A percentile compares a stretch with the other conserved stretches of the same genome.
Evolutionary conservation across 1,140 invertebrate species (phyloP).

Genomic region (Leptestheria dahalacensis): DNA sequence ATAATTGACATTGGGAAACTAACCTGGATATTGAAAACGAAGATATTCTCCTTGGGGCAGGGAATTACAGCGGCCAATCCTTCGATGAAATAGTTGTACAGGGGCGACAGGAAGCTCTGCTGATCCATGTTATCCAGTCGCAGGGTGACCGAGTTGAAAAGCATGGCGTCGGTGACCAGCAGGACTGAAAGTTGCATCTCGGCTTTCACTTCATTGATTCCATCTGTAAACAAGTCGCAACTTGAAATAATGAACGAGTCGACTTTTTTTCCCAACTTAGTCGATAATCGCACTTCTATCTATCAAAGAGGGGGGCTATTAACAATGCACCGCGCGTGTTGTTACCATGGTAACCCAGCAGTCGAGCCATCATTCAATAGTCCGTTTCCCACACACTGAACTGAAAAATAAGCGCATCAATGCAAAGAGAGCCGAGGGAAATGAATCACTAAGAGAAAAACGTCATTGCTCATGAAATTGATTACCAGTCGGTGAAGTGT

Average conservation of each 20-base stretch:
- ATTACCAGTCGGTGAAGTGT: not conserved
- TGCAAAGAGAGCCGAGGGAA: not conserved
- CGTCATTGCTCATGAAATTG: not conserved
- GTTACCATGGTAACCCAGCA: not conserved
- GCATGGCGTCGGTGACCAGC: slow-evolving; percentile 85
- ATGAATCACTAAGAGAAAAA: not conserved
- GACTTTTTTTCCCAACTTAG: too few relatives aligned
- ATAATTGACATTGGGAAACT: slow-evolving; percentile 10
- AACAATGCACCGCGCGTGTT: not conserved
- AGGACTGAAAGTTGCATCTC: slow-evolving; percentile 75
- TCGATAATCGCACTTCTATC: not conserved
- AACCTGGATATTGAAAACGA: slow-evolving; percentile 79
- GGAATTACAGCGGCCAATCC: slow-evolving; percentile 82
- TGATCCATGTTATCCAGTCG: slow-evolving; percentile 83
- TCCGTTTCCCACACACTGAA: not conserved
- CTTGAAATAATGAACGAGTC: slow-evolving; percentile 7
- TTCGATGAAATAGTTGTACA: slow-evolving; percentile 78
- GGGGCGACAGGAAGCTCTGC: slow-evolving; percentile 78
- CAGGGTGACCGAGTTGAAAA: slow-evolving; percentile 87
- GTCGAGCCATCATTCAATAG: not conserved
- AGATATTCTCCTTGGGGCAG: slow-evolving; percentile 81
- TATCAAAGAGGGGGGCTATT: not conserved
- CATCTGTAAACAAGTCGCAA: slow-evolving; percentile 41
- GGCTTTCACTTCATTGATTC: slow-evolving; percentile 77
- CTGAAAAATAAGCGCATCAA: not conserved